A percentile compares a stretch with the other conserved stretches of the same genome.
Conservation (phyloP, 2,888 invertebrate species). For the Tenthredo distinguenda region DNA sequence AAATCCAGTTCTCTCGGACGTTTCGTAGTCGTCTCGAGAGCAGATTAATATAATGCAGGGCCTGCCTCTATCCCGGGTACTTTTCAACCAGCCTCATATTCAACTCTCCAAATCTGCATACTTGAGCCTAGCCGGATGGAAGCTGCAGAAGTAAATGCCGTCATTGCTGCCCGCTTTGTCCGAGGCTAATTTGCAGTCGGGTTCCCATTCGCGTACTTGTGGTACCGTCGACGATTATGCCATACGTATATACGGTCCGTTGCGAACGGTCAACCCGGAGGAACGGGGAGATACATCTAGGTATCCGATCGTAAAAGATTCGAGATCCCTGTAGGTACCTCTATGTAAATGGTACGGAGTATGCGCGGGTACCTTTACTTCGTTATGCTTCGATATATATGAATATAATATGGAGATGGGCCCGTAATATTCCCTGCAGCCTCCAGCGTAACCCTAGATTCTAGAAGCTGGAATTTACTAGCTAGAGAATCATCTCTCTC, state of each 20-base stretch:
- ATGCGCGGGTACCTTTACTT: not conserved
- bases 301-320: not conserved
- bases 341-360: not conserved
- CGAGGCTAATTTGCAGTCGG: not conserved
- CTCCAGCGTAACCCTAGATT: constrained; percentile 20
- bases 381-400: constrained; percentile 31
- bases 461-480: constrained; percentile 5
- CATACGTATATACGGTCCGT: not conserved
- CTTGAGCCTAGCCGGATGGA: not conserved
- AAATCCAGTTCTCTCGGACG: not conserved
- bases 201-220: not conserved
- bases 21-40: not conserved
- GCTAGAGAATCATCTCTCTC: constrained; percentile 10
- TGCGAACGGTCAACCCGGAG: not conserved
- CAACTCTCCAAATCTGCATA: constrained; percentile 19
- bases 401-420: not conserved
- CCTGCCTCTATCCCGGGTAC: not conserved
- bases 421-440: not conserved
- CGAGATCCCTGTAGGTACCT: not conserved
- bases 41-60: not conserved
- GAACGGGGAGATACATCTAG: not conserved
- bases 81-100: not conserved
- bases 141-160: not conserved
- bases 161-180: not conserved
- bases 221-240: constrained; percentile 3